These are phyloP conservation scores for Eudyptes chrysolophus DNA, from an alignment of 2,113 vertebrate genomes.

Conservation along the genomic window DNA sequence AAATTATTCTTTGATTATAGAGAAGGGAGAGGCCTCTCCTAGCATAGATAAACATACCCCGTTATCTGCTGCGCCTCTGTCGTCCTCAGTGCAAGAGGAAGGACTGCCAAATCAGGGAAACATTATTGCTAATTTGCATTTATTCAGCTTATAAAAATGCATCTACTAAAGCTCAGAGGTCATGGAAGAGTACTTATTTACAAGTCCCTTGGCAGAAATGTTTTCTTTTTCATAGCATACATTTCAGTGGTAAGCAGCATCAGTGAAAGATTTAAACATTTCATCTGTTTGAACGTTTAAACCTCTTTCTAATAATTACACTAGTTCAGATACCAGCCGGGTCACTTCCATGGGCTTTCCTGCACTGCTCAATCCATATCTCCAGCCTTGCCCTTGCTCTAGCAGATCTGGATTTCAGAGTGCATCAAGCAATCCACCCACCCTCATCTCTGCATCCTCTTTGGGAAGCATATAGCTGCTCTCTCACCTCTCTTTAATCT, in stretches of 20 bases:
- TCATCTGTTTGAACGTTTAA: not conserved
- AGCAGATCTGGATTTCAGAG: not conserved
- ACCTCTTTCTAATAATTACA: not conserved
- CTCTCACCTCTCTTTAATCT: not conserved
- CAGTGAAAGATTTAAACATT: not conserved
- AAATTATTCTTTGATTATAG: not conserved
- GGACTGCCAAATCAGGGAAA: not conserved
- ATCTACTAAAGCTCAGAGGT: not conserved
- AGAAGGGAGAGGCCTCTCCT: not conserved
- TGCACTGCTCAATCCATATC: not conserved
- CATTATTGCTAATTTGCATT: not conserved
- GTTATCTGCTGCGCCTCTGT: fast-evolving
- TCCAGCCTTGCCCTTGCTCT: not conserved
- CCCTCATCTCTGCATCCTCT: not conserved
- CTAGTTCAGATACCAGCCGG: not conserved
- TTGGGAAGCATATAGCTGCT: not conserved
- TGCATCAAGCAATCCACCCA: not conserved
- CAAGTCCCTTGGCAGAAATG: not conserved
- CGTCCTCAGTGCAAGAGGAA: not conserved
- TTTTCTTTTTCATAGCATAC: not conserved
- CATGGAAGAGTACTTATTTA: not conserved
- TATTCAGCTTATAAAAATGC: not conserved
- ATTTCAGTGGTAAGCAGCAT: not conserved
- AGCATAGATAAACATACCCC: not conserved
- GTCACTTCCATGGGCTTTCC: not conserved